Base-by-base conservation (phyloP, 2,113 vertebrate genomes). In the Anolis sagrei region DNA sequence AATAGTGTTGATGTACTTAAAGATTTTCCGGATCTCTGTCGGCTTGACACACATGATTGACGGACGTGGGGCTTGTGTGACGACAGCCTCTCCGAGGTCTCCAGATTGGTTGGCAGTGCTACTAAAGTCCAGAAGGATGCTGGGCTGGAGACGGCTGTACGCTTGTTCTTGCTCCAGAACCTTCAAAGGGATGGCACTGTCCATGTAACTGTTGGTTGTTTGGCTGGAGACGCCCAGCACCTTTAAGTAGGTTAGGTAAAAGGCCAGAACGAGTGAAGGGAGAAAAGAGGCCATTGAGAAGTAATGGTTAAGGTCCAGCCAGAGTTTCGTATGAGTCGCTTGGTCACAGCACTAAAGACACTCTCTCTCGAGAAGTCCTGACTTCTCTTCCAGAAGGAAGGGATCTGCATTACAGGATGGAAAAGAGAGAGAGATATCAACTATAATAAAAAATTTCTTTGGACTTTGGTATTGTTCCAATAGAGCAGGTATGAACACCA, bases 1-100 rank as follows among this genome's bases (percentile, higher is more conserved):
- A 4, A 97, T 86, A 54, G 97, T 98, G 92, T 98, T 98, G 89
- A 98, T 95, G 61, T 98, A 98, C 92, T 98, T 98, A 91, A 98
- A 98, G 78, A 95, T 92, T 25, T 97, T 88, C 36, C 93, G 96
- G 93, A 98, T 98, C 83, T 98, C 97, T 0, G 96, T 96, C 0
- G 88, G 97, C 82, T 95, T 96, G 32, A 89, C 18, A 2, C 98
- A 98, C 89, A 97, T 95, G 2, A 97, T 96, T 2, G 95, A 49
- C 8, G 44, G 96, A 64, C 88, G 90, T 0, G 96, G 91, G 1
- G 76, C 81, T 81, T 89, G 92, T 0, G 96, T 92, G 5, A 86
- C 78, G 5, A 86, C 78, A 29, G 27, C 0, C 70, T 82, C 84
- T 66, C 85, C 16, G 14, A 79, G 0, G 51, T 0, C 39, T 5